These are phyloP conservation scores for Cyclina sinensis DNA, from an alignment of 1,140 invertebrate species.

Conservation along the genomic window DNA sequence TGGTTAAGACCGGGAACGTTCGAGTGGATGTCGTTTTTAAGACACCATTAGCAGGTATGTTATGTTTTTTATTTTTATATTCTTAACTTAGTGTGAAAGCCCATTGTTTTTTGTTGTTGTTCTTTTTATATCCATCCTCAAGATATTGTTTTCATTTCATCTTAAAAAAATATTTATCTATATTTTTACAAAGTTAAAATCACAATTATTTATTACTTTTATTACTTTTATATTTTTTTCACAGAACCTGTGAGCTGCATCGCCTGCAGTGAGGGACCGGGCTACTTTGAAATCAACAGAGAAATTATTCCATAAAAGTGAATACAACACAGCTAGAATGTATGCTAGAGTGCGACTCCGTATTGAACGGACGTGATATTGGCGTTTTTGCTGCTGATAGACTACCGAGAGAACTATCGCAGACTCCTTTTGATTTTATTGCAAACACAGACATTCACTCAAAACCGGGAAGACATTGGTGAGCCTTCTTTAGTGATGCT, in stretches of 20 bases:
- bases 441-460: conserved; percentile 37
- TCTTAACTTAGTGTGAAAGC: too few species aligned
- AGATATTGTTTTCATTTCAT: too few species aligned
- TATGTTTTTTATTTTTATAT: too few species aligned
- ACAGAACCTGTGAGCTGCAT: conserved; percentile 47
- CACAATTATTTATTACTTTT: background rate
- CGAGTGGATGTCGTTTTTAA: conserved; percentile 34
- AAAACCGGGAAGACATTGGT: conserved; percentile 27
- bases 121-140: too few species aligned
- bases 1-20: conserved; percentile 32
- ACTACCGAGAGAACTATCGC: conserved; percentile 9
- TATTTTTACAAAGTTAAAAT: too few species aligned
- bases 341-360: conserved; percentile 25
- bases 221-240: background rate
- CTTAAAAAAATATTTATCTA: too few species aligned
- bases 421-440: conserved; percentile 46
- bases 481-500: conserved; percentile 33
- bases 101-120: too few species aligned
- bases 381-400: conserved; percentile 47
- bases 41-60: conserved; percentile 2
- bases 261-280: conserved; percentile 43
- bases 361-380: conserved; percentile 15
- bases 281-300: conserved; percentile 39
- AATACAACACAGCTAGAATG: conserved; percentile 41
- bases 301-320: conserved; percentile 40